A percentile compares a stretch with the other conserved stretches of the same genome.
phyloP scores from a whole-genome alignment of 2,113 vertebrate genomes.

The Syngnathoides biaculeatus region DNA sequence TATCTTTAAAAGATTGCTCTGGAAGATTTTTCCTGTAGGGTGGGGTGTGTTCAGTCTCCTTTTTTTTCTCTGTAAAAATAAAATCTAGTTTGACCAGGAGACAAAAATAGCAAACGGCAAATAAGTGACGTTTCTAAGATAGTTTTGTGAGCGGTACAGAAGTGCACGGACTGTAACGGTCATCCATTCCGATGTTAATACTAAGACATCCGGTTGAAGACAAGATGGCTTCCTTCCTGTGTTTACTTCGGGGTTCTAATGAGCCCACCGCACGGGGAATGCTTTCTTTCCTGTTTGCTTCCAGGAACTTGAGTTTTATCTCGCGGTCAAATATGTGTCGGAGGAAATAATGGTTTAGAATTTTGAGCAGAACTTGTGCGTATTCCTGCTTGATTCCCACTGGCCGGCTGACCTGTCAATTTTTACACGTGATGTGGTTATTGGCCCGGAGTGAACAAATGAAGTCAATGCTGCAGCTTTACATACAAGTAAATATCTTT shows the following conservation, averaged over 20 bases:
- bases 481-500: too few relatives aligned
- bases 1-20: not conserved
- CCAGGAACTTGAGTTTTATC: not conserved
- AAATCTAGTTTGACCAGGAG: not conserved
- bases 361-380: not conserved
- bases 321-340: not conserved
- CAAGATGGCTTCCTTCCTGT: constrained; percentile 57
- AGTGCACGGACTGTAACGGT: not conserved
- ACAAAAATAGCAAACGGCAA: not conserved
- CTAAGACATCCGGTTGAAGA: constrained; percentile 27
- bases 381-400: not conserved
- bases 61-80: not conserved
- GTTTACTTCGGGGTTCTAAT: constrained; percentile 44
- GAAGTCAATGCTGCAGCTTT: too few relatives aligned
- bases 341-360: not conserved
- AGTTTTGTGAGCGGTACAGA: not conserved
- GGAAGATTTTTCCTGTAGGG: too few relatives aligned
- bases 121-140: not conserved
- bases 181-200: not conserved
- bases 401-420: not conserved
- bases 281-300: not conserved
- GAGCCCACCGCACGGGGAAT: constrained; percentile 12
- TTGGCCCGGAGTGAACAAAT: not conserved
- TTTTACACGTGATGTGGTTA: not conserved
- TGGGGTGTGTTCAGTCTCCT: not conserved